These are phyloP conservation scores for Oophaga pumilio DNA, from an alignment of 2,113 vertebrate species.

Conservation along the genomic window DNA sequence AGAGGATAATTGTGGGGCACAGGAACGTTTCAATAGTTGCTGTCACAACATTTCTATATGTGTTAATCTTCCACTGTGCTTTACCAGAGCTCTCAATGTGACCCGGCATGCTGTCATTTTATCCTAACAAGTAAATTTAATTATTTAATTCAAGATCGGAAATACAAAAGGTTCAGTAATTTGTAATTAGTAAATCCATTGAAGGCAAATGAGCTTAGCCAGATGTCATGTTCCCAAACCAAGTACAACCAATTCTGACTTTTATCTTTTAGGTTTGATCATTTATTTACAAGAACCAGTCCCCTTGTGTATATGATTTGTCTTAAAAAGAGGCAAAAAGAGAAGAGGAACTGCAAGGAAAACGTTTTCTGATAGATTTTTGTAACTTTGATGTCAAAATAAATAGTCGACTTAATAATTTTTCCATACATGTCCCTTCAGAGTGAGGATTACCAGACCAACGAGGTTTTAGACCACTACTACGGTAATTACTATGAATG, in stretches of 20 bases:
- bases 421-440: background rate
- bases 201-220: conserved; percentile 26
- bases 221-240: background rate
- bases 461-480: background rate
- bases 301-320: background rate
- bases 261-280: conserved; percentile 3
- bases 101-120: conserved; percentile 19
- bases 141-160: conserved; percentile 38
- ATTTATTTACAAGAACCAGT: conserved; percentile 18
- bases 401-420: background rate
- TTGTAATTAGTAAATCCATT: conserved; percentile 44
- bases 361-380: background rate
- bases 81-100: background rate
- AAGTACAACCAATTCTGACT: conserved; percentile 11
- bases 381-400: background rate
- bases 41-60: conserved; percentile 26
- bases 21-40: conserved; percentile 9
- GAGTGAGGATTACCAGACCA: background rate
- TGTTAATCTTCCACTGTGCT: conserved; percentile 32
- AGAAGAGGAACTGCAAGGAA: background rate
- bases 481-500: background rate
- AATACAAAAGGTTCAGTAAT: conserved; percentile 47
- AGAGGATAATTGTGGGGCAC: conserved; percentile 22
- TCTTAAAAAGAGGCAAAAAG: background rate
- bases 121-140: conserved; percentile 37